phyloP scores from a whole-genome alignment of 2,113 vertebrate genomes.

The Psittacula cyanocephala region DNA sequence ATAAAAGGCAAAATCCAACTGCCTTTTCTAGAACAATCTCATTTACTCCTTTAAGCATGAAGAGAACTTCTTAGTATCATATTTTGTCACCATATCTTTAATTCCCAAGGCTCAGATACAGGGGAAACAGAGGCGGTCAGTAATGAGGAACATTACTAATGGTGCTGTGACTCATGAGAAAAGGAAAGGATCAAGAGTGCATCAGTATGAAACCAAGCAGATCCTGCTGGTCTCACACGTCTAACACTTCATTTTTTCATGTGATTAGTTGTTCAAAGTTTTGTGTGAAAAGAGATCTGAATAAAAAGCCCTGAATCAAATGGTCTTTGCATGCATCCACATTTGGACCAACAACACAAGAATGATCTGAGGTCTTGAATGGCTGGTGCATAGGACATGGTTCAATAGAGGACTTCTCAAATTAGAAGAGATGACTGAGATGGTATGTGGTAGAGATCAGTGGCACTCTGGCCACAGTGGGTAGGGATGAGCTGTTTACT shows the following conservation, averaged over 20 bases:
- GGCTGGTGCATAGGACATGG: not conserved
- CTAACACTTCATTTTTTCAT: not conserved
- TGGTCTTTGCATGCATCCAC: not conserved
- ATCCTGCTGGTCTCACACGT: not conserved
- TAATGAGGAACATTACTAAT: accelerated
- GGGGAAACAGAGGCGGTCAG: not conserved
- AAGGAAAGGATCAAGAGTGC: not conserved
- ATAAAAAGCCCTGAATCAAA: not conserved
- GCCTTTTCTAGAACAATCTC: not conserved
- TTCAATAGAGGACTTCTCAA: not conserved
- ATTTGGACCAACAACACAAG: not conserved
- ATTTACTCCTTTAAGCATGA: not conserved
- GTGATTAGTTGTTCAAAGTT: not conserved
- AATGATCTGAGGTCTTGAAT: not conserved
- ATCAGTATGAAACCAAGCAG: not conserved
- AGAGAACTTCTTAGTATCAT: not conserved
- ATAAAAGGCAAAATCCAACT: not conserved
- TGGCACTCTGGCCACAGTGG: not conserved
- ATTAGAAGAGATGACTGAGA: not conserved
- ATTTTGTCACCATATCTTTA: not conserved
- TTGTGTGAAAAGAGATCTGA: not conserved
- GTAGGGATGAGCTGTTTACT: not conserved
- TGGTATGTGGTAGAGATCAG: not conserved
- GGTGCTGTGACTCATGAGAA: not conserved
- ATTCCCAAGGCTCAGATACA: not conserved